Evolutionary conservation across 2,113 vertebrate genomes (phyloP).

Genomic region (Puma concolor): DNA sequence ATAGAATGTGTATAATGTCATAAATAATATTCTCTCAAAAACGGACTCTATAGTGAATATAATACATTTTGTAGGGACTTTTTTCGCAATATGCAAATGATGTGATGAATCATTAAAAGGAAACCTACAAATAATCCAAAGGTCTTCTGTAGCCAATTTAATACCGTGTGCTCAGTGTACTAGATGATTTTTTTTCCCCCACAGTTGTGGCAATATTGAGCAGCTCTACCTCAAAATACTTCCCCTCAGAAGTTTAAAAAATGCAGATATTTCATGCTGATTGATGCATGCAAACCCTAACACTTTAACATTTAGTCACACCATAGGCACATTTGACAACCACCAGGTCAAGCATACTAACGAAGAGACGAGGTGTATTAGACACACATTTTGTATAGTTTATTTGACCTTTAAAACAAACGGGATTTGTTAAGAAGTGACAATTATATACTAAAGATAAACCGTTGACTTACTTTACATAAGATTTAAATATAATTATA

Average conservation of each 20-base stretch:
- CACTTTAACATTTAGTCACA: not conserved
- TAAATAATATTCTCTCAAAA: not conserved
- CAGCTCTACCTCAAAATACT: not conserved
- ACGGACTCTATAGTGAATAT: not conserved
- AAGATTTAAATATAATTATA: not conserved
- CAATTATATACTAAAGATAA: not conserved
- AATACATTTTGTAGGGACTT: not conserved
- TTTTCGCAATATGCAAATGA: not conserved
- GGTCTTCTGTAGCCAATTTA: not conserved
- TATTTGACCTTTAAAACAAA: conserved; percentile 27
- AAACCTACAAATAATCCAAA: not conserved
- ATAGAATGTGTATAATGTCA: not conserved
- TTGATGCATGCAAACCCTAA: not conserved
- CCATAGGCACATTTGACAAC: not conserved
- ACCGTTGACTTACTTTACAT: not conserved
- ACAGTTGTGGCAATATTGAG: not conserved
- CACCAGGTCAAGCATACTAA: not conserved
- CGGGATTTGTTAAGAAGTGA: not conserved
- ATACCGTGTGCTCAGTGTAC: not conserved
- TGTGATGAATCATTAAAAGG: conserved; percentile 39
- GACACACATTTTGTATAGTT: not conserved
- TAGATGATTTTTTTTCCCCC: not conserved
- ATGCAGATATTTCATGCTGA: not conserved
- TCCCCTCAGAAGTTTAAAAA: not conserved
- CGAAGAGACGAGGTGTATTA: not conserved